Base-by-base conservation (phyloP, 1,140 invertebrate species). In the Drosophila aff. region DNA sequence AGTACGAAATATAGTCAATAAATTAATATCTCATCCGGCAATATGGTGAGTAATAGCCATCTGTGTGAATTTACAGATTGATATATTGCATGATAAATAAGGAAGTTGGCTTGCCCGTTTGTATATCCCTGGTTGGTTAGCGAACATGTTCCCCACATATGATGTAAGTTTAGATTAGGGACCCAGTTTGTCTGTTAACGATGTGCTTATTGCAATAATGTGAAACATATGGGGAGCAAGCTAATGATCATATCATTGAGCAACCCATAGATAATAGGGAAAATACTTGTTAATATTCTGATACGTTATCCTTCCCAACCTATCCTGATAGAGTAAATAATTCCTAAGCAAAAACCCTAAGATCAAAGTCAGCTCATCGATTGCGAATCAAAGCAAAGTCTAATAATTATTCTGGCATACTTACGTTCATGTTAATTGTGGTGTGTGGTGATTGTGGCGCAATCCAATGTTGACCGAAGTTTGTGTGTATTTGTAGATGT, bases 381-480 rank as follows among this genome's bases (percentile, higher is more conserved):
- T 33, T 41, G 36, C 26, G 21, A 41, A 49, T 23, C 7, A 15
- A 13, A 18, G 10, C 63, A 33, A 67, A 18, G 11, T 40, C 13
- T 46, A 6, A 21, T 31, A 36, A 52, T 4, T 38, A 41, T 49
- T 44, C 1, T 38, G 18, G 26, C 15, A 16, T 79, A 87, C 83
- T 87, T 67, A 87, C 83, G 63, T 59, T 83, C 16, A 63, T 68
- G 59, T 52, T 38, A 67, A 61, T 77, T 86, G 47, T 83, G 63
- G 62, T 76, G 71, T 53, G 58, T 31, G 47, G 65, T 66, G 72
- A 15, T 5, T 53, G 52, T 23, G 21, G 52, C 68, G 62, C 78
- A 86, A 77, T 87, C 72, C 83, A 76, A 63, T 76, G 61, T 66
- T 66, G 53, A 52, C 63, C 36, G 59, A 26, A 28, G 40, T 66